These are phyloP conservation scores for Mesoligia furuncula DNA, from an alignment of 2,888 invertebrate genomes.

Conservation along the genomic window DNA sequence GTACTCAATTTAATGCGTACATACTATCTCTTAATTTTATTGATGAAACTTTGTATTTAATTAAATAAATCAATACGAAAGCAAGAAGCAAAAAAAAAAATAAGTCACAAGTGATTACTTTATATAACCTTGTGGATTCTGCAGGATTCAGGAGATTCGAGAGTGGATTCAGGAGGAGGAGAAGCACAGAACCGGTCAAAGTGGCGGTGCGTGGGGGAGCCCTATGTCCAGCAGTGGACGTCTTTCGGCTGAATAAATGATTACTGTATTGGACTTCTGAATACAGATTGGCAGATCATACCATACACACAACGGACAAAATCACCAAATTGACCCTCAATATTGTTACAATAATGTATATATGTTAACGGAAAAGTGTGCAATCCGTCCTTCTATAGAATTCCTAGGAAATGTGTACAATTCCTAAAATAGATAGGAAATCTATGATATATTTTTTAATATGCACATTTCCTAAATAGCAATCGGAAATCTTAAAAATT, in stretches of 20 bases:
- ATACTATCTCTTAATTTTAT: constrained; percentile 1
- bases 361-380: too few species aligned
- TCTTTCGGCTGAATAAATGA: not conserved
- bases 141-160: not conserved
- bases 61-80: constrained; percentile 19
- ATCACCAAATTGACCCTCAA: not conserved
- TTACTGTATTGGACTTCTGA: too few species aligned
- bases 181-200: not conserved
- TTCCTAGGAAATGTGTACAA: too few species aligned
- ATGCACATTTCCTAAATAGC: too few species aligned
- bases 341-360: not conserved
- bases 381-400: too few species aligned
- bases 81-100: not conserved
- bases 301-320: too few species aligned
- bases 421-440: too few species aligned
- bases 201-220: not conserved
- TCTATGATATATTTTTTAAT: too few species aligned
- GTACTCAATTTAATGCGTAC: not conserved
- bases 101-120: not conserved
- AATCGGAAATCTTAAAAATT: too few species aligned
- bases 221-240: not conserved
- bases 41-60: constrained; percentile 17
- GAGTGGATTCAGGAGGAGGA: not conserved
- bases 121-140: not conserved
- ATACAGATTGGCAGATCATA: not conserved